Percentiles rank a stretch among this genome's conserved stretches.
Evolutionary conservation across 2,888 invertebrate species (phyloP).

Genomic region (Galeopsomyia nigrocyanea): DNA sequence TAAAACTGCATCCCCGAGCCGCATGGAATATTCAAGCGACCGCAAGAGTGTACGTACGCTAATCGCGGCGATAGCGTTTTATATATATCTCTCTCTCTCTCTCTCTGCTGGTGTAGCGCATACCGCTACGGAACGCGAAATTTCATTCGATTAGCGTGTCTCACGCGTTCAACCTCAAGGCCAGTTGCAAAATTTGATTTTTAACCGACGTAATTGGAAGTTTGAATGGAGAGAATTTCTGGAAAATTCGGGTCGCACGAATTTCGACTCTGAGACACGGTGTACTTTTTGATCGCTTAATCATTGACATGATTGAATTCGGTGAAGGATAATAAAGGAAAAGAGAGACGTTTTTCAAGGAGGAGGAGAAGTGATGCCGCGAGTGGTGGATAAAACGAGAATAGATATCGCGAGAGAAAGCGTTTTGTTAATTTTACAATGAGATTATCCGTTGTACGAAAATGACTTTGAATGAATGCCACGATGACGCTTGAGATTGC

Average conservation of each 20-base stretch:
- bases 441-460: too few relatives aligned
- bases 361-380: too few relatives aligned
- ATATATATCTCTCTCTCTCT: constrained; percentile 10
- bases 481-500: too few relatives aligned
- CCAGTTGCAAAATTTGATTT: constrained; percentile 40
- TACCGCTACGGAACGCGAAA: constrained; percentile 8
- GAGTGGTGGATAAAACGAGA: too few relatives aligned
- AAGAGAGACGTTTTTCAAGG: too few relatives aligned
- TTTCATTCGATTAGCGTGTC: constrained; percentile 24
- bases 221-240: constrained; percentile 15
- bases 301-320: not conserved
- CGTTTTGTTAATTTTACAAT: too few relatives aligned
- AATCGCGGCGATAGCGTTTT: constrained; percentile 23
- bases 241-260: constrained; percentile 22
- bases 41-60: constrained; percentile 11
- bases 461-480: too few relatives aligned
- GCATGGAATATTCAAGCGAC: constrained; percentile 32
- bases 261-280: constrained; percentile 26
- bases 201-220: constrained; percentile 21
- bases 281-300: constrained; percentile 2
- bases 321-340: too few relatives aligned
- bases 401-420: not conserved
- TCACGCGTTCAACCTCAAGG: constrained; percentile 24
- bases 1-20: constrained; percentile 31
- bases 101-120: not conserved